These are phyloP conservation scores for Tachina grossa DNA, from an alignment of 2,888 invertebrate genomes.

Conservation along the genomic window DNA sequence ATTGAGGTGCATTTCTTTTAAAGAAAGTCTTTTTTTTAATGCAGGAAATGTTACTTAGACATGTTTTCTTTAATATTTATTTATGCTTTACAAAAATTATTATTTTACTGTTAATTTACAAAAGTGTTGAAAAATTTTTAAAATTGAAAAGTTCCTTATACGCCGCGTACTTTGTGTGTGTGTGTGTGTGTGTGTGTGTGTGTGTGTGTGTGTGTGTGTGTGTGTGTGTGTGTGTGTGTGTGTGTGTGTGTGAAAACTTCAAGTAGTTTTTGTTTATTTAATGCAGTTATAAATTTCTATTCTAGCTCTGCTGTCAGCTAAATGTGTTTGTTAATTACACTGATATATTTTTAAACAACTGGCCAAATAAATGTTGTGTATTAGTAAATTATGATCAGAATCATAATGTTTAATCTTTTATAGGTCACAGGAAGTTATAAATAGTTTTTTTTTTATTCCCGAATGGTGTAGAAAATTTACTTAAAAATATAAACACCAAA, in stretches of 20 bases:
- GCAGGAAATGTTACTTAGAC: background rate
- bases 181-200: too few relatives aligned
- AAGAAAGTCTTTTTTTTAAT: background rate
- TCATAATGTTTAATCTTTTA: slow-evolving; percentile 1
- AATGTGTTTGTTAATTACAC: slow-evolving; percentile 37
- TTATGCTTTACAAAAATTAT: background rate
- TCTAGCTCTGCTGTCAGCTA: slow-evolving; percentile 6
- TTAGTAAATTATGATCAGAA: background rate
- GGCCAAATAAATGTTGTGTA: background rate
- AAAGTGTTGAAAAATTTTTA: slow-evolving; percentile 2
- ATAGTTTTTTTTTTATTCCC: background rate
- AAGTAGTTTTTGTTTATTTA: slow-evolving; percentile 11
- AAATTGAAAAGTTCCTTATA: background rate
- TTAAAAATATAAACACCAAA: background rate
- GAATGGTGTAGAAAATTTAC: background rate
- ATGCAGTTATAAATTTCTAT: slow-evolving; percentile 1
- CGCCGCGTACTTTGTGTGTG: too few relatives aligned
- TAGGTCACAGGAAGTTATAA: slow-evolving; percentile 29
- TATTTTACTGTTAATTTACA: background rate
- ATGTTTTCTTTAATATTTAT: background rate
- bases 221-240: too few relatives aligned
- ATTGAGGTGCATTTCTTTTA: slow-evolving; percentile 2
- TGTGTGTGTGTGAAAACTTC: background rate
- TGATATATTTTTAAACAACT: slow-evolving; percentile 31
- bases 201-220: too few relatives aligned